Evolutionary conservation across 2,113 vertebrate genomes (phyloP).

Genomic region (Jacana jacana): DNA sequence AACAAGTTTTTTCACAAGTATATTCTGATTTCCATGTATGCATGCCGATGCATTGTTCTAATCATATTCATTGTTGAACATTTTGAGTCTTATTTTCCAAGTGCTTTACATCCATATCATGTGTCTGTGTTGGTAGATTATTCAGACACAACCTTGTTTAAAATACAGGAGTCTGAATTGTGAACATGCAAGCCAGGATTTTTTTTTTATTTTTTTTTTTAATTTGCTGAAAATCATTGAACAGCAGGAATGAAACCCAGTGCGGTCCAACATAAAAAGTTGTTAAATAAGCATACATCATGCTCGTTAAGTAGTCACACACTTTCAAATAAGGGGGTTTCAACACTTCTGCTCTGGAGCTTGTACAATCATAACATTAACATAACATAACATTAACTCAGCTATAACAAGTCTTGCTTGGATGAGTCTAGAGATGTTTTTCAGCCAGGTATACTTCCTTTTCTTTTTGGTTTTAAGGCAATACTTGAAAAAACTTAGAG

Average conservation of each 20-base stretch:
- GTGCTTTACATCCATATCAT: background rate
- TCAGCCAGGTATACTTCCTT: background rate
- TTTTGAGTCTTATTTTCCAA: background rate
- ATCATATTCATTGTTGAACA: background rate
- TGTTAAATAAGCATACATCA: background rate
- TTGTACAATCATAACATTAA: background rate
- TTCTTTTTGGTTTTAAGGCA: background rate
- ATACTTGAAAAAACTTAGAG: background rate
- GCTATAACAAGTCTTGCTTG: background rate
- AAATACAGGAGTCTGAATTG: background rate
- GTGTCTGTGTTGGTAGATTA: background rate
- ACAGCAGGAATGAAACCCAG: background rate
- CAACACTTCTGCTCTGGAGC: background rate
- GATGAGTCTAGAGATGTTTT: background rate
- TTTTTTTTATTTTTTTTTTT: background rate
- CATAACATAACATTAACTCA: background rate
- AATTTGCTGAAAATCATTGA: background rate
- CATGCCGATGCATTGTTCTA: background rate
- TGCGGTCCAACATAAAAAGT: background rate
- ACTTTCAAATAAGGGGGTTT: background rate
- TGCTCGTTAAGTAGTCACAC: background rate
- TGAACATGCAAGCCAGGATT: background rate
- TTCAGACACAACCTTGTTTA: background rate
- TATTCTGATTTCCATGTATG: background rate
- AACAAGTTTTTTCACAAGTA: background rate